A percentile compares a stretch with the other conserved stretches of the same genome.
phyloP scores from a whole-genome alignment of 2,113 vertebrate genomes.

The Pseudorasbora parva region DNA sequence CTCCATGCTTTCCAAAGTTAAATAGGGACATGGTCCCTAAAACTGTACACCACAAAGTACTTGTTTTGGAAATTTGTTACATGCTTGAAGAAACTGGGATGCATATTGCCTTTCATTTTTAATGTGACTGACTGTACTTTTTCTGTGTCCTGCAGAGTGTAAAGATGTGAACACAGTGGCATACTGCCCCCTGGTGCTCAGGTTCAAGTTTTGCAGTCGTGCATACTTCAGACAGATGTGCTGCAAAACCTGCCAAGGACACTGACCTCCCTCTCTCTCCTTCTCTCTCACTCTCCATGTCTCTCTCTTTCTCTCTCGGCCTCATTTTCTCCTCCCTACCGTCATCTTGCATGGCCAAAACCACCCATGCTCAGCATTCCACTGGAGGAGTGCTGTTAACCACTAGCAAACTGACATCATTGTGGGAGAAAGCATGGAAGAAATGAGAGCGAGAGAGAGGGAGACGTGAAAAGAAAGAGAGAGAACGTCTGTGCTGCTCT shows the following conservation, averaged over 20 bases:
- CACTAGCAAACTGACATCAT: conserved; percentile 48
- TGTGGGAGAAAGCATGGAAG: not conserved
- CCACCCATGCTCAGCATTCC: conserved; percentile 66
- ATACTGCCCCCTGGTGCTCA: conserved; percentile 98
- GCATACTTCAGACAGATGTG: conserved; percentile 99
- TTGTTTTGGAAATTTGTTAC: not conserved
- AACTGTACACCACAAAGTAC: too few relatives aligned
- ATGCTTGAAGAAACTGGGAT: not conserved
- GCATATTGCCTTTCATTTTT: not conserved
- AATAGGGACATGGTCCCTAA: too few relatives aligned
- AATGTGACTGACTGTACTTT: not conserved
- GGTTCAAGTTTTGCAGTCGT: conserved; percentile 98
- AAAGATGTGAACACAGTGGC: conserved; percentile 99
- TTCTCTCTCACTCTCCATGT: conserved; percentile 25
- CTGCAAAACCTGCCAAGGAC: conserved; percentile 98
- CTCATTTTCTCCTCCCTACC: conserved; percentile 50
- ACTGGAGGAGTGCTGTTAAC: conserved; percentile 64
- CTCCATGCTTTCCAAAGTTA: too few relatives aligned
- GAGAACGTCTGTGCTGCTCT: conserved; percentile 33
- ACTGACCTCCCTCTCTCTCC: conserved; percentile 72
- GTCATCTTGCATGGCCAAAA: conserved; percentile 34
- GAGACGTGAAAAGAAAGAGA: conserved; percentile 16
- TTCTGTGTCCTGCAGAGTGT: conserved; percentile 83
- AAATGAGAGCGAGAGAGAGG: conserved; percentile 19
- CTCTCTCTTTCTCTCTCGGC: conserved; percentile 44